Conservation (phyloP, 2,113 vertebrate genomes). For the Poeciliopsis turrubarensis region DNA sequence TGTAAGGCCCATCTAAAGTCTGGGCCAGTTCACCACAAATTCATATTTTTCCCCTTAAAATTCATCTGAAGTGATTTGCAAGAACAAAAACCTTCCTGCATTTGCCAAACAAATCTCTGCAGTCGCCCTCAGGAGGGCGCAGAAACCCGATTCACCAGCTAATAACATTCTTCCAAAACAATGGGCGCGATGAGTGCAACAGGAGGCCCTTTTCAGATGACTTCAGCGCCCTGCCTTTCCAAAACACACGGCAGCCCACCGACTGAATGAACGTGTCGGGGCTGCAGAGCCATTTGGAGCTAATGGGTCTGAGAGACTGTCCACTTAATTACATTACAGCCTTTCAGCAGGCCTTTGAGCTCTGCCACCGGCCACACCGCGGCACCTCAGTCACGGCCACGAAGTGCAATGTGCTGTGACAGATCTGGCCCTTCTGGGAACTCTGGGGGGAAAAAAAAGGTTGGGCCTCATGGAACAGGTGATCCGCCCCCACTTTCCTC, state of each 20-base stretch:
- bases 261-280: conserved; percentile 60
- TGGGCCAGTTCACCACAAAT: not conserved
- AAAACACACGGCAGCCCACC: conserved; percentile 66
- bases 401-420: conserved; percentile 74
- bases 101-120: conserved; percentile 28
- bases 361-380: conserved; percentile 51
- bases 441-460: conserved; percentile 44
- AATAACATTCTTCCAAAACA: conserved; percentile 81
- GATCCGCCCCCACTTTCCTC: conserved; percentile 40
- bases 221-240: conserved; percentile 66
- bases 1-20: too few species aligned
- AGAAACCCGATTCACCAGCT: conserved; percentile 75
- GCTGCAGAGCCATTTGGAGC: conserved; percentile 64
- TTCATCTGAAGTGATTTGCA: not conserved
- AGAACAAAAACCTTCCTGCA: not conserved
- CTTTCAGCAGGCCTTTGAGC: conserved; percentile 68
- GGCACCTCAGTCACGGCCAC: conserved; percentile 65
- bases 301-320: conserved; percentile 76
- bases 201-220: conserved; percentile 77
- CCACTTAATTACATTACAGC: conserved; percentile 80
- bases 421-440: conserved; percentile 67
- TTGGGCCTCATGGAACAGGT: conserved; percentile 35
- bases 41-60: not conserved
- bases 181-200: conserved; percentile 79
- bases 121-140: conserved; percentile 62